Percentiles rank a stretch among this genome's conserved stretches.
Conservation (phyloP, 2,888 invertebrate species). For the Polydrusus pterygomalis region DNA sequence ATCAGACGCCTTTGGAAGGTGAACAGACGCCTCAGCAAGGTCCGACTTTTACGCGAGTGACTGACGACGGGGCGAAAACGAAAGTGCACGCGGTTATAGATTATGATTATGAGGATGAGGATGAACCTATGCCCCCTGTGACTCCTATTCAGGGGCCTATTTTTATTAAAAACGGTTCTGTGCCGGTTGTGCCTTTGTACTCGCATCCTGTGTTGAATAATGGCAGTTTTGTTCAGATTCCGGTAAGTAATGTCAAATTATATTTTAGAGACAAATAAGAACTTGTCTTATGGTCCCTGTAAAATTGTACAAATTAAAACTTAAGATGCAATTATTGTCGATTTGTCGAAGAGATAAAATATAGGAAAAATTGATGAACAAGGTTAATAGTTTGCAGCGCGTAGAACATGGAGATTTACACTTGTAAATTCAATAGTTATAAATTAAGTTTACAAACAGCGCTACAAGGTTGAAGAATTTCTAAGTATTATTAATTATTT, state of each 20-base stretch:
- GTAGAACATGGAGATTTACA: slow-evolving; percentile 4
- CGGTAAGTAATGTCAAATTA: slow-evolving; percentile 78
- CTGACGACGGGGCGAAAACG: slow-evolving; percentile 74
- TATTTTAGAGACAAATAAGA: too few species aligned
- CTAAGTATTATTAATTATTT: slow-evolving; percentile 20
- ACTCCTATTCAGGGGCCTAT: slow-evolving; percentile 94
- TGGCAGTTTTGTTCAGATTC: slow-evolving; percentile 91
- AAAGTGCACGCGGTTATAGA: slow-evolving; percentile 84
- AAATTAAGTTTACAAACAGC: slow-evolving; percentile 26
- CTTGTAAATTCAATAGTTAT: slow-evolving; percentile 10
- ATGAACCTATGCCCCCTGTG: slow-evolving; percentile 77
- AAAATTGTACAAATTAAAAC: neutral
- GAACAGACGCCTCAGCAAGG: slow-evolving; percentile 22
- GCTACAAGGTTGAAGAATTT: slow-evolving; percentile 19
- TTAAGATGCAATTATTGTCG: too few species aligned
- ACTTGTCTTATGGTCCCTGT: too few species aligned
- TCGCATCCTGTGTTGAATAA: slow-evolving; percentile 90
- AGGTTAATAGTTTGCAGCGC: slow-evolving; percentile 14
- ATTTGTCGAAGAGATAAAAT: neutral
- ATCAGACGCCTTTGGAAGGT: slow-evolving; percentile 35
- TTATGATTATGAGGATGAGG: slow-evolving; percentile 81
- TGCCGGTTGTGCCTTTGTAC: slow-evolving; percentile 90
- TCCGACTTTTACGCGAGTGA: slow-evolving; percentile 80
- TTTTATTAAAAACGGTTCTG: slow-evolving; percentile 87
- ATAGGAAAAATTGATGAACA: slow-evolving; percentile 6